Base-by-base conservation (phyloP, 2,797 vertebrate species). In the Poeciliopsis gracilis region DNA sequence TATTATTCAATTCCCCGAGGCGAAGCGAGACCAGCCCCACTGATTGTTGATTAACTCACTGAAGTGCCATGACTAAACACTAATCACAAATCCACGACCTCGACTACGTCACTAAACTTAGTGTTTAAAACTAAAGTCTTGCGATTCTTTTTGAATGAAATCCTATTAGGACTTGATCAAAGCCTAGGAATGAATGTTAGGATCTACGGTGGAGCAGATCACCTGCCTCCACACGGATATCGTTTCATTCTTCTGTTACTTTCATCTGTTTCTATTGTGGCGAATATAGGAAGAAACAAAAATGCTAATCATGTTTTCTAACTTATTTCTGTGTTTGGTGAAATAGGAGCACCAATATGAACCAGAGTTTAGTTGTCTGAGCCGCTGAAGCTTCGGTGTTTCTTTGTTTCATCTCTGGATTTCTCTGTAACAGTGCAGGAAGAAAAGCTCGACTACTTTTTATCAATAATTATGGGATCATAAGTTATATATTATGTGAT, bases 401-500 rank as follows among this genome's bases (percentile, higher is more conserved):
- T 76, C 55, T 87, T 81, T 87, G 80, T 88, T 45, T 43, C 85
- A 79, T 87, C 43, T 84, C 81, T 55, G 76, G 49, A 78, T 57
- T 82, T 46, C 87, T 70, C 77, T 79, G 30, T 80, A 76, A 63
- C 57, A 2, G 75, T 83, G 73, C 81, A 84, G 81, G 75, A 85
- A 82, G 69, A 67, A 66, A 76, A 57, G 49, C 57, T 49, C 76
- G 70, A 36, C 43, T 61, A 82, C 81, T 87, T 51, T 53, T 67
- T 80, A 80, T 87, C 82, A 86, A 91, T 93, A 82, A 83, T 79
- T 83, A 80, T 87, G 82, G 91, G 79, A 88, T 90, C 78, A 88
- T 86, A 77, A 83, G 82, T 89, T 84, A 51, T 78, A 71, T 77
- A 80, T 87, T 59, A 36, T 89, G 71, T 77, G 87, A 88, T 75